These are phyloP conservation scores for Oreochromis tanganicae DNA, from an alignment of 2,113 vertebrate genomes.

Conservation along the genomic window DNA sequence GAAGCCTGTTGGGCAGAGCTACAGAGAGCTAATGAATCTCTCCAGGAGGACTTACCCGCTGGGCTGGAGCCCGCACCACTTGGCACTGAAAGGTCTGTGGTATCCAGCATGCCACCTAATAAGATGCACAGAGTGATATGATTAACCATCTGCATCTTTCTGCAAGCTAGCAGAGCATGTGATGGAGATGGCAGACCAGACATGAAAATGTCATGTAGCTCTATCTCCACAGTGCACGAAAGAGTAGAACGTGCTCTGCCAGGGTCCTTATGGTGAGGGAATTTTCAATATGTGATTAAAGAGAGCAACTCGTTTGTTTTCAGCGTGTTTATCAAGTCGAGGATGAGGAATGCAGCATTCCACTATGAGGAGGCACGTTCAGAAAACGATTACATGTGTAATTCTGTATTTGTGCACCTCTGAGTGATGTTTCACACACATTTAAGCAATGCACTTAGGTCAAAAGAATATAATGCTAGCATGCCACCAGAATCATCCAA, in stretches of 20 bases:
- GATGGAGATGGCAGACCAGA: constrained; percentile 43
- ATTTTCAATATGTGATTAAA: constrained; percentile 6
- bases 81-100: constrained; percentile 84
- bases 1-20: constrained; percentile 56
- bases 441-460: not conserved
- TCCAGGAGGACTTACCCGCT: constrained; percentile 78
- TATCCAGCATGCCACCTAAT: constrained; percentile 85
- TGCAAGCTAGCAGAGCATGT: constrained; percentile 38
- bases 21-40: constrained; percentile 63
- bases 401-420: not conserved
- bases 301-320: not conserved
- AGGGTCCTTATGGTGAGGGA: not conserved
- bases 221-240: constrained; percentile 23
- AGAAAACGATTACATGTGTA: not conserved
- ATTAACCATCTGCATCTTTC: constrained; percentile 71
- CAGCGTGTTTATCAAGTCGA: not conserved
- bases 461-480: not conserved
- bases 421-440: not conserved
- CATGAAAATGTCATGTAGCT: constrained; percentile 50
- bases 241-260: not conserved
- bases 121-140: constrained; percentile 66
- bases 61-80: constrained; percentile 86
- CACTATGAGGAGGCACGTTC: not conserved
- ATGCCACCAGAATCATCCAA: not conserved
- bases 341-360: not conserved